Evolutionary conservation across 2,888 invertebrate genomes (phyloP), one percentile per base, ranked within the genome.

Genomic region (Ormyrus pomaceus): DNA sequence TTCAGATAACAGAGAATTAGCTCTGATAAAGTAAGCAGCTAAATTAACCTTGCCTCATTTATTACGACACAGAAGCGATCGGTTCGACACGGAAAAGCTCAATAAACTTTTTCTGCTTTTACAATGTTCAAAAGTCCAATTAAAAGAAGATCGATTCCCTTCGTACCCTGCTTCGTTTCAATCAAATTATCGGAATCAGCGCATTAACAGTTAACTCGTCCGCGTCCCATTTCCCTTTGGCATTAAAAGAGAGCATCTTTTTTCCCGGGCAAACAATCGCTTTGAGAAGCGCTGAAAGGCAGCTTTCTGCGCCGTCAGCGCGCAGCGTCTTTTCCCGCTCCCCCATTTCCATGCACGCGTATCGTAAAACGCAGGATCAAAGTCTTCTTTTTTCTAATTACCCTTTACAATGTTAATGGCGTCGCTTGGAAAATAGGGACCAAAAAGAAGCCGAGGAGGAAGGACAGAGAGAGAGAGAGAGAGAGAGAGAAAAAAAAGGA

Each of bases 381-480:
- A 74, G 85, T 84, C 56, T 66, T 75, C 19, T 64, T 77, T 78
- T 77, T 77, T 70, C 83, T 83, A 84, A 85, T 86, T 84, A 85
- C 83, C 83, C 77, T 71, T 83, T 79, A 82, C 84, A 82, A 84
- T 79, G 82, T 83, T 81, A 81, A 79, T 81, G 79, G 81, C 82
- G 70, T 82, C 77, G 58, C 72, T 81, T 78, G 61, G 77, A 55
- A 80, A 76, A 76, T 75, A 75, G 75, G 48, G 59, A 34, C 34
- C 34, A 34, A 34, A 34, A 34, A 34, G 34, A 34, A 34, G 34
- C 34, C 34, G 34, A 34, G 34, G 34, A 34, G 4, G 34, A 34
- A 34, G 34, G 34, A 74, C 13, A 79, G 59, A 10, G 9, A 19
- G 61, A 19, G 62, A 62, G 70, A 79, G 53, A 74, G 34, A 79